Evolutionary conservation across 2,113 vertebrate genomes (phyloP), one percentile per base, ranked within the genome.

Genomic region (Leucoraja erinaceus): DNA sequence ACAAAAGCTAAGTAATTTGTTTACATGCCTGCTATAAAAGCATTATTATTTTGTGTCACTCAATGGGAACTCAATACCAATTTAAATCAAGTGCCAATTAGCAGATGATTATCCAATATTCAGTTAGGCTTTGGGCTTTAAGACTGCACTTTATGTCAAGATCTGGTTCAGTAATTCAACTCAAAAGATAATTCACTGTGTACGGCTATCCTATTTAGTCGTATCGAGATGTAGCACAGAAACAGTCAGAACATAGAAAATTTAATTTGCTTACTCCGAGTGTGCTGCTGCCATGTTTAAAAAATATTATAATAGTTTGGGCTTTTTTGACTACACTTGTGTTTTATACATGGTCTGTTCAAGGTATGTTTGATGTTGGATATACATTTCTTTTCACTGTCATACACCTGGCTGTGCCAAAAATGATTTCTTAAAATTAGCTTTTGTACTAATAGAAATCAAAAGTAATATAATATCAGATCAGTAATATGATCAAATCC

Each of bases 51-150:
- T 88, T 14, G 61, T 66, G 59, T n/a, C 28, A 88, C 28, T 88
- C 28, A 31, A 18, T 63, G 59, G 59, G 83, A 63, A 88, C 56
- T 66, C 59, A 88, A 88, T 88, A 63, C 59, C n/a, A 88, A 88
- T 66, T 88, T 28, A 88, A 59, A 66, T 88, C 83, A 88, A 88
- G 59, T 88, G 83, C 59, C 59, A 88, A 61, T 88, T 63, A 88
- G 83, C 31, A 63, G 28, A 88, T 63, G 59, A 88, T 63, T 47
- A 47, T 47, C 16, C 59, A 88, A 28, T 88, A 2, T 88, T 88
- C 59, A 63, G 59, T 31, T 18, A 86, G 5, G 16, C n/a, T 88
- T 28, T 63, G 56, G 28, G n/a, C 28, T 88, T 66, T 88, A n/a
- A 88, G 28, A 88, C 83, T 31, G 5, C 28, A 38, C 5, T 88